These are phyloP conservation scores for Sebastes baramenuke DNA, from an alignment of 2,797 vertebrate species.

Conservation along the genomic window DNA sequence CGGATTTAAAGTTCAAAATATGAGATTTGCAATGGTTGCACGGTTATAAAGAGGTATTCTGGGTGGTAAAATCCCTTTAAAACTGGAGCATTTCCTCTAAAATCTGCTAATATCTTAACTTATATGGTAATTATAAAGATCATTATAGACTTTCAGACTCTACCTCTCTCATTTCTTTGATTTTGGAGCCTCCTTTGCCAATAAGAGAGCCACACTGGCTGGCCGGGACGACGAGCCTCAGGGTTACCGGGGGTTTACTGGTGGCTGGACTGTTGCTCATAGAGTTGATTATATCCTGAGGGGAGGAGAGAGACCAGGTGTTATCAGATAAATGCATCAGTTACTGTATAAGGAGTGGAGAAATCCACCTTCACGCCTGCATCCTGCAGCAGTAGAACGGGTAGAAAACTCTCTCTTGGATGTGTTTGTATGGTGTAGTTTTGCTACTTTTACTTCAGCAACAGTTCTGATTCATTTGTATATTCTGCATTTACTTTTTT, in stretches of 20 bases:
- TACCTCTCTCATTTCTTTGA: constrained; percentile 97
- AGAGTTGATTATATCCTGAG: constrained; percentile 95
- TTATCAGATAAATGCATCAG: not conserved
- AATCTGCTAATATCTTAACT: not conserved
- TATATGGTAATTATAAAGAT: not conserved
- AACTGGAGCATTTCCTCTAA: not conserved
- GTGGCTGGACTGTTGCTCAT: constrained; percentile 98
- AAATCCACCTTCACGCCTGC: not conserved
- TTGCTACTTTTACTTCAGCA: not conserved
- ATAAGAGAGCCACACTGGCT: constrained; percentile 96
- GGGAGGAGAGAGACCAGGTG: not conserved
- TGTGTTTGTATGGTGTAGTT: not conserved
- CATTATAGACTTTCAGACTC: not conserved
- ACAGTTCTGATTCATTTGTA: not conserved
- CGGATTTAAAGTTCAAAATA: not conserved
- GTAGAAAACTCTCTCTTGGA: not conserved
- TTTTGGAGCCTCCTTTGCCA: constrained; percentile 96
- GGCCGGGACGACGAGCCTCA: constrained; percentile 92
- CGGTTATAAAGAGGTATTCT: not conserved
- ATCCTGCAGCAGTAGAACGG: not conserved
- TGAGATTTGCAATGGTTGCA: not conserved
- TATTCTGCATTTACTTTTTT: not conserved
- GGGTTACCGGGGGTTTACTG: constrained; percentile 94
- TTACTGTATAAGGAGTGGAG: not conserved
- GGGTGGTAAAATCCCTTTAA: not conserved